Conservation (phyloP, 1,140 invertebrate species). For the Araneus ventricosus region DNA sequence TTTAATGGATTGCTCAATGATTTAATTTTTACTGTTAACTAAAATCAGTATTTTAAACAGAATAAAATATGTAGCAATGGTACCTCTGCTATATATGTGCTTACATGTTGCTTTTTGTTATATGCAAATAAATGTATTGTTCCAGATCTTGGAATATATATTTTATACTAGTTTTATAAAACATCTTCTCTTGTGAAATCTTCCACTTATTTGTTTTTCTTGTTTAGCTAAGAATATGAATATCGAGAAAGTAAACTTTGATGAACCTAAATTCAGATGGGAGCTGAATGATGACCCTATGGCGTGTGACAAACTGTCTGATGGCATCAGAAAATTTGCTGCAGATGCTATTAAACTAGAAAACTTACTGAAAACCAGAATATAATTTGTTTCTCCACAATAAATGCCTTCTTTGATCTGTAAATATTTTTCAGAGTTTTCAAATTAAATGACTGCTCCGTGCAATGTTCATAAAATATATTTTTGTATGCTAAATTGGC, state of each 20-base stretch:
- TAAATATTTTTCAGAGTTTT: neutral
- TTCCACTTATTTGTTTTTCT: neutral
- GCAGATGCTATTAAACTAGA: constrained; percentile 95
- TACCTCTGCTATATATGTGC: no score
- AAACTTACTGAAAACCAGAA: constrained; percentile 83
- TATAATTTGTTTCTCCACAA: constrained; percentile 13
- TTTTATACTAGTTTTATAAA: no score
- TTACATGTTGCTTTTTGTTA: no score
- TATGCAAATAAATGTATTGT: no score
- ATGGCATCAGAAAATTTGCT: constrained; percentile 98
- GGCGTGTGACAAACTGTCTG: constrained; percentile 97
- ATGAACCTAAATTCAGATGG: constrained; percentile 94
- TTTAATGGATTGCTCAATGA: no score
- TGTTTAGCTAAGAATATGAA: constrained; percentile 80
- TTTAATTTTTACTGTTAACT: no score
- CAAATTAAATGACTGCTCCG: neutral
- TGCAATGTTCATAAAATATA: neutral
- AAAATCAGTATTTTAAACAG: no score
- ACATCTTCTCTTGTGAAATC: no score
- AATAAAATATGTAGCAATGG: no score
- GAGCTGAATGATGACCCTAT: constrained; percentile 98
- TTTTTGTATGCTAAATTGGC: neutral
- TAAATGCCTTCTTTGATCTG: neutral
- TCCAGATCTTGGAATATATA: no score
- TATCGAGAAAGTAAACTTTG: constrained; percentile 87